Evolutionary conservation across 2,113 vertebrate species (phyloP).

Genomic region (Alouatta palliata): DNA sequence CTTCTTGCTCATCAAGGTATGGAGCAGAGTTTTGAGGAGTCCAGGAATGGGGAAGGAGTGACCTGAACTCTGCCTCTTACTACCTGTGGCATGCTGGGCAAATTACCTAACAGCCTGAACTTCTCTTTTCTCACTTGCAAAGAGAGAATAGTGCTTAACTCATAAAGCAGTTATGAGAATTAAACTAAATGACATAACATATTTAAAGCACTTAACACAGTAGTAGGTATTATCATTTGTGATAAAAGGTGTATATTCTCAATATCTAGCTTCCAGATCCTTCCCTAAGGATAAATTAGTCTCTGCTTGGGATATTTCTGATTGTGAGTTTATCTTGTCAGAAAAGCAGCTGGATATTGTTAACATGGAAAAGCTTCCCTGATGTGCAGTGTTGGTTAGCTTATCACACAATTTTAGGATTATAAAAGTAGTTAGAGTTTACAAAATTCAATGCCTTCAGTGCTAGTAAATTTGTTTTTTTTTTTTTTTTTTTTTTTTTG

Average conservation of each 20-base stretch:
- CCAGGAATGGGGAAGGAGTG: no score
- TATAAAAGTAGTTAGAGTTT: not conserved
- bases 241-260: not conserved
- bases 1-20: not conserved
- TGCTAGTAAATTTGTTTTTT: not conserved
- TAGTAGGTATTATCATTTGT: not conserved
- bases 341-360: conserved; percentile 2
- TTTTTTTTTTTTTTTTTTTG: not conserved
- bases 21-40: not conserved
- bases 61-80: not conserved
- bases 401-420: not conserved
- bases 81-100: not conserved
- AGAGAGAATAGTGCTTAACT: not conserved
- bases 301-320: not conserved
- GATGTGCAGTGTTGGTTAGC: not conserved
- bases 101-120: not conserved
- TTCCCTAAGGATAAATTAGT: not conserved
- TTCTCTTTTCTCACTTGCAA: not conserved
- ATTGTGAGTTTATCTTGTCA: not conserved
- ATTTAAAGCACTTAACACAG: not conserved
- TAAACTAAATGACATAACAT: not conserved
- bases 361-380: not conserved
- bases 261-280: not conserved
- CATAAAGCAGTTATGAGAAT: not conserved
- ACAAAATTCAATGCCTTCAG: not conserved